Conservation (phyloP, 2,888 invertebrate genomes). For the Oeneis ivallda region DNA sequence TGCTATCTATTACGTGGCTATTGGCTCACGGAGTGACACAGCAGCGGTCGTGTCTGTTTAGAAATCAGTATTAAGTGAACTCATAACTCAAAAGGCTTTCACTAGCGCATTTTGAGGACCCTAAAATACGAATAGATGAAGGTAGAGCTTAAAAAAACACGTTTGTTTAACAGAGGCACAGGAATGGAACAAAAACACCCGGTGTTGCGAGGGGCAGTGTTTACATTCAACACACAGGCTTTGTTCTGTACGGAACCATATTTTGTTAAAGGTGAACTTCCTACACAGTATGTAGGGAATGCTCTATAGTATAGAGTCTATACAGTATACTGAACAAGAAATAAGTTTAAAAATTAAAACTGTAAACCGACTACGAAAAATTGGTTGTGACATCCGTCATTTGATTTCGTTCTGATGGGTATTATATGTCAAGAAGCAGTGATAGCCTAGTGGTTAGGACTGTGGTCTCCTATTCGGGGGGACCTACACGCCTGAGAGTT, state of each 20-base stretch:
- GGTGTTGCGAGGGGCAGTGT: not conserved
- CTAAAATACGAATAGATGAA: not conserved
- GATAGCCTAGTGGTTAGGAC: too few relatives aligned
- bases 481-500: too few relatives aligned
- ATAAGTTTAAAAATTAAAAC: not conserved
- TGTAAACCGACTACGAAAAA: not conserved
- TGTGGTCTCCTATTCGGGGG: too few relatives aligned
- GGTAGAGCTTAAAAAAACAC: not conserved
- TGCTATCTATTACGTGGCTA: too few relatives aligned
- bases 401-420: too few relatives aligned
- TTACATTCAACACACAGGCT: conserved; percentile 11
- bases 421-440: too few relatives aligned
- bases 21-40: too few relatives aligned
- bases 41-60: too few relatives aligned
- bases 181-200: conserved; percentile 2
- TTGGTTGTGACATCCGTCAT: too few relatives aligned
- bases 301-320: too few relatives aligned
- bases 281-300: too few relatives aligned
- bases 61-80: too few relatives aligned
- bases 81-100: not conserved
- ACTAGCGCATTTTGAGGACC: not conserved
- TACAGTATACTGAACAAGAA: not conserved
- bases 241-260: not conserved
- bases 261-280: not conserved
- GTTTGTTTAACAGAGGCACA: not conserved